These are phyloP conservation scores for Molossus alvarezi DNA, from an alignment of 2,797 vertebrate genomes.

Conservation along the genomic window DNA sequence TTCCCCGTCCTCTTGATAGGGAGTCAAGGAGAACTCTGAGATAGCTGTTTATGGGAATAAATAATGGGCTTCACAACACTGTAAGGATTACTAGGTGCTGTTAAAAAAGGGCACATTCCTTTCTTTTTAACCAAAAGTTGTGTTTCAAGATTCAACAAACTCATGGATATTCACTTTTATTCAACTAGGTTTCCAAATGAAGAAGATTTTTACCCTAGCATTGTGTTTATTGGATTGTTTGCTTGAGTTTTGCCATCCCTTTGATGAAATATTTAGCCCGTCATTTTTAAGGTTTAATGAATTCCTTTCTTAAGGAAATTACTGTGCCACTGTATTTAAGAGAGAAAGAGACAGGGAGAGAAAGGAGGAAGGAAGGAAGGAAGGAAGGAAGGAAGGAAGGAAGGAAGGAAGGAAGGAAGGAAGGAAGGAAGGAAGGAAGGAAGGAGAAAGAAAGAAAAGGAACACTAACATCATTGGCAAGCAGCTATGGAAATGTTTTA, in stretches of 20 bases:
- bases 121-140: constrained; percentile 44
- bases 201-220: not conserved
- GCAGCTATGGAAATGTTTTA: not conserved
- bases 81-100: not conserved
- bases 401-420: too few species aligned
- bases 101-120: not conserved
- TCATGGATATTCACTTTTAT: constrained; percentile 56
- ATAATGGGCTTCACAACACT: not conserved
- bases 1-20: not conserved
- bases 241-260: not conserved
- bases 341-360: not conserved
- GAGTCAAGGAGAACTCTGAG: constrained; percentile 51
- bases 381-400: not conserved
- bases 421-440: too few species aligned
- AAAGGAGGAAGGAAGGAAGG: too few species aligned
- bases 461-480: not conserved
- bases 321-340: not conserved
- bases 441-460: not conserved
- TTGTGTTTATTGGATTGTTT: not conserved
- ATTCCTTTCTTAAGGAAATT: constrained; percentile 46
- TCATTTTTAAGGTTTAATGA: not conserved
- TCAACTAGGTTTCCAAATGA: constrained; percentile 10
- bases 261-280: constrained; percentile 56
- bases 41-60: not conserved
- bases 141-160: not conserved